Evolutionary conservation across 2,797 vertebrate genomes (phyloP), one percentile per base, ranked within the genome.

Genomic region (Decapterus maruadsi): DNA sequence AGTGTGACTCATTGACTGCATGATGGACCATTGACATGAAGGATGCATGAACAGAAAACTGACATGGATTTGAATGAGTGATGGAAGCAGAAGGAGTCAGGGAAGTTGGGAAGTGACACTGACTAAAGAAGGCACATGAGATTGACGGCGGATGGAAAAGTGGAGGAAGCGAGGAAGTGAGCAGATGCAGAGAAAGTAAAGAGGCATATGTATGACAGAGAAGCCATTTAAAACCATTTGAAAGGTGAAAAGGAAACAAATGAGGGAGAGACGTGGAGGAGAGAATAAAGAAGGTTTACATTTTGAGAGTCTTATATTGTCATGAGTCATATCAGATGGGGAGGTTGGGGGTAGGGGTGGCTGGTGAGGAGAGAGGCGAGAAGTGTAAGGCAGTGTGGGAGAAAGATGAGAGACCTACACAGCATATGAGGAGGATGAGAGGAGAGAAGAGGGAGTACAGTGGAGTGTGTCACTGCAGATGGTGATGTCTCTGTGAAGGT

Each of bases 371-470:
- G 73, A 77, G 64, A 73, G 13, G 77, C 67, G 78, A 68, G 71
- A 81, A 55, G 78, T 80, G 87, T 69, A 61, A 82, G 82, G 66
- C 82, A 71, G 42, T 73, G 83, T 89, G 83, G 75, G 78, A 81
- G 80, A 87, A 70, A 64, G 65, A 75, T 45, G 66, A 70, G 62
- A 80, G 71, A 72, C 75, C 63, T 48, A 6, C 31, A 48, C 64
- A 31, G 74, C 68, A 29, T 65, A 70, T 38, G 17, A 75, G 72
- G 72, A 86, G 64, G 63, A 72, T 56, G 69, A 78, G 75, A 48
- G 53, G 59, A 81, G 62, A 81, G 74, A 50, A 42, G 61, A 75
- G 62, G 55, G 65, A 68, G 71, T 57, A 72, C 57, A 31, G 69
- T 19, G 31, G 20, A 78, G 72, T 51, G 50, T 87, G 71, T 82